phyloP scores from a whole-genome alignment of 2,797 vertebrate genomes.

The Etheostoma perlongum region DNA sequence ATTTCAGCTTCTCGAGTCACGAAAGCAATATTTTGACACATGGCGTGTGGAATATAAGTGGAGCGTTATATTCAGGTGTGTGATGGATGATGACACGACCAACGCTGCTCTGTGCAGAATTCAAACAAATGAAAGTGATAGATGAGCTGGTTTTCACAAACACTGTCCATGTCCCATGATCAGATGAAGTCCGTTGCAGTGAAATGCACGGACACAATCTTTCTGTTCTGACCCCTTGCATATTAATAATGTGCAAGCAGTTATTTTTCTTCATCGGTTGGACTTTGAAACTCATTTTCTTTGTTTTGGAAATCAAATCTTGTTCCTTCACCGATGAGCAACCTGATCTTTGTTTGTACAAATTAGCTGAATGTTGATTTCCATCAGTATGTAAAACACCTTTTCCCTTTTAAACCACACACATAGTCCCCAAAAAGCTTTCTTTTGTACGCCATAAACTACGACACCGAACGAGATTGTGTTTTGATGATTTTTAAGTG shows the following conservation, averaged over 20 bases:
- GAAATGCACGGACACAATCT: not conserved
- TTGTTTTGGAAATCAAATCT: constrained; percentile 3
- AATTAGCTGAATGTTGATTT: constrained; percentile 12
- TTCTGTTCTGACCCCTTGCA: constrained; percentile 16
- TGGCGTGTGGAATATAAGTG: too few species aligned
- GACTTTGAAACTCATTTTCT: not conserved
- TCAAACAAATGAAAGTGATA: not conserved
- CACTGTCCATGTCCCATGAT: constrained; percentile 22
- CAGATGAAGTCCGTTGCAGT: not conserved
- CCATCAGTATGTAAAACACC: constrained; percentile 35
- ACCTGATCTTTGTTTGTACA: constrained; percentile 7
- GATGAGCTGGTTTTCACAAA: constrained; percentile 21
- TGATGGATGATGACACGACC: not conserved
- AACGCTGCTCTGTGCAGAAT: not conserved
- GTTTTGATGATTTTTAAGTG: constrained; percentile 93
- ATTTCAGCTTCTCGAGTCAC: not conserved
- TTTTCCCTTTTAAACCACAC: constrained; percentile 46
- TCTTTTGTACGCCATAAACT: constrained; percentile 71
- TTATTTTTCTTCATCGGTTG: constrained; percentile 23
- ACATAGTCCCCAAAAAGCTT: constrained; percentile 68
- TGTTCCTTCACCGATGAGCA: not conserved
- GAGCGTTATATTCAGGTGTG: not conserved
- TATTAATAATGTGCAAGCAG: constrained; percentile 23
- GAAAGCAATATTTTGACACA: not conserved
- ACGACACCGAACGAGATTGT: constrained; percentile 86